A percentile compares a stretch with the other conserved stretches of the same genome.
Evolutionary conservation across 2,113 vertebrate species (phyloP).

Genomic region (Saguinus midas): DNA sequence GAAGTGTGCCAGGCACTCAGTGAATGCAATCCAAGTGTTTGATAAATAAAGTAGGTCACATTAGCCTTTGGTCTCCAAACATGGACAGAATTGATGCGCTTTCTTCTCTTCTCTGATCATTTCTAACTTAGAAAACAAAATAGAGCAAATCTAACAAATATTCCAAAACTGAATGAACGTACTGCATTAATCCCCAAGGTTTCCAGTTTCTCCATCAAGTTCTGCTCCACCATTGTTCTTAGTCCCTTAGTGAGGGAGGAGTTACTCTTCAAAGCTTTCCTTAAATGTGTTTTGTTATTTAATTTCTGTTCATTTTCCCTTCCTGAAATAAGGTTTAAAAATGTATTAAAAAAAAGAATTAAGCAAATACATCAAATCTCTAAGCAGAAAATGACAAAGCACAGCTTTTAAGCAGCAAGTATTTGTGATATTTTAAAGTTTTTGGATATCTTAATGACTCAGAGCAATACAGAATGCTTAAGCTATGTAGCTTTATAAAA

Average conservation of each 20-base stretch:
- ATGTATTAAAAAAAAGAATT: conserved; percentile 33
- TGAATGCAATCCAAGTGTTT: no score
- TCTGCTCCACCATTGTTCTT: conserved; percentile 86
- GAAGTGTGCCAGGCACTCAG: background rate
- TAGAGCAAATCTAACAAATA: background rate
- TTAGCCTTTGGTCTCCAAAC: background rate
- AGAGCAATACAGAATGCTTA: background rate
- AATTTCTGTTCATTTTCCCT: conserved; percentile 78
- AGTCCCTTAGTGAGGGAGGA: conserved; percentile 87
- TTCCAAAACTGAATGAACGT: conserved; percentile 66
- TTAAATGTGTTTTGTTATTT: conserved; percentile 77
- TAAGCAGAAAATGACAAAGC: conserved; percentile 21
- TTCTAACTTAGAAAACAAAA: background rate
- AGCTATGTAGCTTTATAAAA: conserved; percentile 6
- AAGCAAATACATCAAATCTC: background rate
- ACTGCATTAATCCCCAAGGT: conserved; percentile 89
- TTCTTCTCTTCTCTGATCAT: background rate
- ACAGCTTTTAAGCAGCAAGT: background rate
- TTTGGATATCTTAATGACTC: background rate
- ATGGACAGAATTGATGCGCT: background rate
- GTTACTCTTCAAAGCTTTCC: conserved; percentile 83
- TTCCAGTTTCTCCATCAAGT: conserved; percentile 87
- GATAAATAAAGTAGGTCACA: background rate
- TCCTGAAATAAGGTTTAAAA: conserved; percentile 81
- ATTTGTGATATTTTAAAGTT: background rate